phyloP scores from a whole-genome alignment of 2,113 vertebrate species.

The Oryzias celebensis region DNA sequence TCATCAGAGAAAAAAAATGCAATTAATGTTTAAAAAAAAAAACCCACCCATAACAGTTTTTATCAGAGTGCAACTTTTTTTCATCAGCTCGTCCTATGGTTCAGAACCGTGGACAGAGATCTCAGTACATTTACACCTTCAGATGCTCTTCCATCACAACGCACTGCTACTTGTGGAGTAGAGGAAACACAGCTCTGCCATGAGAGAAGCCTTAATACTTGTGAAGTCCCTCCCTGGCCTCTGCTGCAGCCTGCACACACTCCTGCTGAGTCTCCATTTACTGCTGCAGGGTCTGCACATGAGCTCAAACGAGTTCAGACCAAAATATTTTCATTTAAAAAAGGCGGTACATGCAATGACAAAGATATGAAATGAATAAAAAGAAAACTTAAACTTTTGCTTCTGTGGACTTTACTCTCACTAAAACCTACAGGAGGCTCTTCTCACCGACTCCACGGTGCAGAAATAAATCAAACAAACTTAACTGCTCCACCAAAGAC shows the following conservation, averaged over 20 bases:
- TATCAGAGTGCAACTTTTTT: too few relatives aligned
- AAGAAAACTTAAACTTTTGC: neutral
- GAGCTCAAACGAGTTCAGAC: neutral
- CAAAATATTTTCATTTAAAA: too few relatives aligned
- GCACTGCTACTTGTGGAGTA: slow-evolving; percentile 30
- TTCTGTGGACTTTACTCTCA: neutral
- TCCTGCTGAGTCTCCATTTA: neutral
- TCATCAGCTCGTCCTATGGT: slow-evolving; percentile 10
- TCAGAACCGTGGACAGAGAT: slow-evolving; percentile 74
- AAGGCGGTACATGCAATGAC: neutral
- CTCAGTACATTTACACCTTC: slow-evolving; percentile 9
- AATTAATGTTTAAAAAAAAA: too few relatives aligned
- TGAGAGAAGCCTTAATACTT: slow-evolving; percentile 13
- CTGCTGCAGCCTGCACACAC: slow-evolving; percentile 17
- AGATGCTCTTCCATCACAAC: slow-evolving; percentile 34
- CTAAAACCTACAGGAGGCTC: neutral
- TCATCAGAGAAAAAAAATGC: too few relatives aligned
- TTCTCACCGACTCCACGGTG: neutral
- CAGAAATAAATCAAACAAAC: slow-evolving; percentile 1
- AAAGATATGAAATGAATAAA: neutral
- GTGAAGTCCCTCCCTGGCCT: slow-evolving; percentile 12
- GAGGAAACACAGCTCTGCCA: slow-evolving; percentile 24
- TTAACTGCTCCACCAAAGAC: neutral
- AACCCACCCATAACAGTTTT: too few relatives aligned
- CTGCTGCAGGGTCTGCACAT: neutral